A percentile compares a stretch with the other conserved stretches of the same genome.
Evolutionary conservation across 2,113 vertebrate species (phyloP).

Genomic region (Genyomyrus donnyi): DNA sequence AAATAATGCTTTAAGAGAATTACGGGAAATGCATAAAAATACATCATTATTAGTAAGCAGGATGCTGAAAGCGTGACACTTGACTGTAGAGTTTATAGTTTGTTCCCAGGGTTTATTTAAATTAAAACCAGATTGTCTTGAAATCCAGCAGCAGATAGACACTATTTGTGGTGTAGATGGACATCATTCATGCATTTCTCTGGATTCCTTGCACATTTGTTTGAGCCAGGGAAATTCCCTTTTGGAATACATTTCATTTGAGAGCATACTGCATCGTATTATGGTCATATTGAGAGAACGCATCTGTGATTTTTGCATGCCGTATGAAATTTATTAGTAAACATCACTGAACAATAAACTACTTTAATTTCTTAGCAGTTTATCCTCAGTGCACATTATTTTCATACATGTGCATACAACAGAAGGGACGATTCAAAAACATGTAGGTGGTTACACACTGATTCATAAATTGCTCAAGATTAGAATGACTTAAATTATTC

Average conservation of each 20-base stretch:
- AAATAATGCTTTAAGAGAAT: not conserved
- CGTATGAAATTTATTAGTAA: not conserved
- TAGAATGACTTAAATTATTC: not conserved
- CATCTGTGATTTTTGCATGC: not conserved
- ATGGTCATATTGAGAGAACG: not conserved
- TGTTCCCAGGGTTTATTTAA: not conserved
- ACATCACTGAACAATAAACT: not conserved
- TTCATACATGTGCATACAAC: not conserved
- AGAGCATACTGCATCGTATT: not conserved
- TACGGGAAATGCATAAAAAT: not conserved
- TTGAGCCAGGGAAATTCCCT: not conserved
- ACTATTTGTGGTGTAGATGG: not conserved
- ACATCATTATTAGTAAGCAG: not conserved
- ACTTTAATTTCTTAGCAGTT: not conserved
- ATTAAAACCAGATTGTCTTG: not conserved
- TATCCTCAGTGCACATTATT: not conserved
- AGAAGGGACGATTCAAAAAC: not conserved
- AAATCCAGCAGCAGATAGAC: conserved; percentile 1
- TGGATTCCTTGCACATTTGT: not conserved
- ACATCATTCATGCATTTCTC: not conserved
- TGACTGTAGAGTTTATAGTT: not conserved
- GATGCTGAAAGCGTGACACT: not conserved
- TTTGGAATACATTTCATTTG: not conserved
- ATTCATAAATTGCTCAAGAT: not conserved
- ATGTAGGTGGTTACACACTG: not conserved